Evolutionary conservation across 2,113 vertebrate genomes (phyloP).

Genomic region (Jaculus jaculus): DNA sequence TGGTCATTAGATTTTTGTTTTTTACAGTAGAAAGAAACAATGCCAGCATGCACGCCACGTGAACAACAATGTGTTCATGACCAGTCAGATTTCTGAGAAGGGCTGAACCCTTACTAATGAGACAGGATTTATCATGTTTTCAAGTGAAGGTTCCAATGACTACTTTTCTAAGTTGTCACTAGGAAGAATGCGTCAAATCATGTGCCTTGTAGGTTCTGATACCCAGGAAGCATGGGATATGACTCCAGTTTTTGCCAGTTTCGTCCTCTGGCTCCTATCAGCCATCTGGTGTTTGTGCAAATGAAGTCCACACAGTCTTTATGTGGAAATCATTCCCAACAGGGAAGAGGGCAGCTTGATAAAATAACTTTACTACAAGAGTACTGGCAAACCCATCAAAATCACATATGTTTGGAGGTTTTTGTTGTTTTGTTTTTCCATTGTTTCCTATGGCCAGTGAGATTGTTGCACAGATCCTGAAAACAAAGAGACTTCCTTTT

Average conservation of each 20-base stretch:
- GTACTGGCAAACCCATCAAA: not conserved
- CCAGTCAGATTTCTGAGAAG: not conserved
- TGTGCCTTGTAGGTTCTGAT: not conserved
- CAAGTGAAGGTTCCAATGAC: not conserved
- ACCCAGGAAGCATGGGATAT: not conserved
- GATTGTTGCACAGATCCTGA: not conserved
- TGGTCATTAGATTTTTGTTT: not conserved
- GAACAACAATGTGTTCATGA: not conserved
- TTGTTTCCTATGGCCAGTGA: not conserved
- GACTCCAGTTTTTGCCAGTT: not conserved
- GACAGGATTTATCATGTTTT: not conserved
- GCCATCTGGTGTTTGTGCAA: not conserved
- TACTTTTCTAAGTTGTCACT: not conserved
- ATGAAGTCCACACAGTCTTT: not conserved
- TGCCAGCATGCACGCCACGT: rapidly evolving
- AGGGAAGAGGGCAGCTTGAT: not conserved
- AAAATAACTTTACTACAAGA: not conserved
- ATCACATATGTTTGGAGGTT: not conserved
- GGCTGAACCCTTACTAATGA: not conserved
- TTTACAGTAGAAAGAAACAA: not conserved
- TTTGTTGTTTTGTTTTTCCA: not conserved
- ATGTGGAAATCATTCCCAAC: not conserved
- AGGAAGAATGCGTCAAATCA: rapidly evolving
- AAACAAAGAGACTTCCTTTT: slow-evolving; percentile 55
- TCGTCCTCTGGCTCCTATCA: not conserved